Base-by-base conservation (phyloP, 2,113 vertebrate genomes). In the Chrysemys picta region DNA sequence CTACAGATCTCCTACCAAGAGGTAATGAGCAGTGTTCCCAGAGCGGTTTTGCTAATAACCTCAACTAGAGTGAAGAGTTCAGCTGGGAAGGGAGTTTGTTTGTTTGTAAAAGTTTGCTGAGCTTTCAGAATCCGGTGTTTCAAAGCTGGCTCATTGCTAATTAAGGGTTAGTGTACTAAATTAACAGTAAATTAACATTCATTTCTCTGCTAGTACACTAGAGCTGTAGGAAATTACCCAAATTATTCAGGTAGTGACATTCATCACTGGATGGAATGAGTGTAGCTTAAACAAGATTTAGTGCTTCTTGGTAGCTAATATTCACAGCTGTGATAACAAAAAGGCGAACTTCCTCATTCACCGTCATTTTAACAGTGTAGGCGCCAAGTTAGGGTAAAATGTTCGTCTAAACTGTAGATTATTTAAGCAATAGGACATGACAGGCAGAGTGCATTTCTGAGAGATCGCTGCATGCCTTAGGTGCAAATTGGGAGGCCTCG, bases 101-200 rank as follows among this genome's bases (percentile, higher is more conserved):
- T 93, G 91, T 95, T 90, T 3, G 56, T 97, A 94, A 94, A 97
- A 97, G 14, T 96, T 97, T 97, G 91, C 97, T 97, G 95, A 98
- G 97, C 89, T 98, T 98, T 98, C 95, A 98, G 84, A 95, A 97
- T 96, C 85, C 91, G 80, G 80, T 96, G 79, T 97, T 98, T 98
- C 88, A 96, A 89, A 95, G 86, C 90, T 95, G 95, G 82, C 49
- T 96, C 82, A 1, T 95, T 97, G 89, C 96, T 98, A 98, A 98
- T 98, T 98, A 98, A 97, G 85, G 96, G 95, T 97, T 95, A 97
- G 96, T 94, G 95, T 94, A 97, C 89, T 97, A 97, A 98, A 98
- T 98, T 98, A 98, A 89, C 93, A 97, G 96, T 97, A 97, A 98
- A 98, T 98, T 98, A 97, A 97, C 95, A 94, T 95, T 96, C 89